Percentiles rank a stretch among this genome's conserved stretches.
These are phyloP conservation scores for Hiodon tergisus DNA, from an alignment of 2,113 vertebrate genomes.

Conservation along the genomic window DNA sequence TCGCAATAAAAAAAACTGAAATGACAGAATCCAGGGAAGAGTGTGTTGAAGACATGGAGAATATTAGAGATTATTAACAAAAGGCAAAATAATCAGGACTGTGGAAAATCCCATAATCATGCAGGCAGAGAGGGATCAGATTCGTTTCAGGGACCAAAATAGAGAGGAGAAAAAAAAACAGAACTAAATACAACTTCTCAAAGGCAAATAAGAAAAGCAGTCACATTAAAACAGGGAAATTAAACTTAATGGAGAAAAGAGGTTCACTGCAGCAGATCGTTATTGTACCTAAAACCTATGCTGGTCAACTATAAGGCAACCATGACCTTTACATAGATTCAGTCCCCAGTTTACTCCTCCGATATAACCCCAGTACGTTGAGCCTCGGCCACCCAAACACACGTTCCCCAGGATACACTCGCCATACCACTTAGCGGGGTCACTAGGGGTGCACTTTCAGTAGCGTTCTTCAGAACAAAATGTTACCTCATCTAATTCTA, in stretches of 20 bases:
- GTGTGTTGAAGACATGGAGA: background rate
- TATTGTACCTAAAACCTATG: too few relatives aligned
- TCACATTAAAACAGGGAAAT: background rate
- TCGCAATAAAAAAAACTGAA: background rate
- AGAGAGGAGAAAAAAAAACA: background rate
- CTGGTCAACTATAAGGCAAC: too few relatives aligned
- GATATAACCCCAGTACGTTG: too few relatives aligned
- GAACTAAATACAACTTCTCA: background rate
- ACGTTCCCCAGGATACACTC: too few relatives aligned
- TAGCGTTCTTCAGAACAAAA: too few relatives aligned
- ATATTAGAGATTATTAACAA: slow-evolving; percentile 44
- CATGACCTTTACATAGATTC: too few relatives aligned
- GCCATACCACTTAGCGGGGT: too few relatives aligned
- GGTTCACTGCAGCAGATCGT: too few relatives aligned
- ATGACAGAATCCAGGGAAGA: slow-evolving; percentile 18
- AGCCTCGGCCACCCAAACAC: too few relatives aligned
- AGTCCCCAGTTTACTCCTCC: too few relatives aligned
- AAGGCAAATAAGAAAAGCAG: background rate
- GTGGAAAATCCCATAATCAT: slow-evolving; percentile 35
- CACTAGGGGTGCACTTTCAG: too few relatives aligned
- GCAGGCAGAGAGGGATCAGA: background rate
- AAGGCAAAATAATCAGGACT: slow-evolving; percentile 36
- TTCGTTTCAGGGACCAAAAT: slow-evolving; percentile 13
- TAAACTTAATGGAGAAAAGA: background rate
- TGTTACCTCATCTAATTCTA: too few relatives aligned